Evolutionary conservation across 1,140 invertebrate genomes (phyloP).

Genomic region (Pseudomyrmex sp.): DNA sequence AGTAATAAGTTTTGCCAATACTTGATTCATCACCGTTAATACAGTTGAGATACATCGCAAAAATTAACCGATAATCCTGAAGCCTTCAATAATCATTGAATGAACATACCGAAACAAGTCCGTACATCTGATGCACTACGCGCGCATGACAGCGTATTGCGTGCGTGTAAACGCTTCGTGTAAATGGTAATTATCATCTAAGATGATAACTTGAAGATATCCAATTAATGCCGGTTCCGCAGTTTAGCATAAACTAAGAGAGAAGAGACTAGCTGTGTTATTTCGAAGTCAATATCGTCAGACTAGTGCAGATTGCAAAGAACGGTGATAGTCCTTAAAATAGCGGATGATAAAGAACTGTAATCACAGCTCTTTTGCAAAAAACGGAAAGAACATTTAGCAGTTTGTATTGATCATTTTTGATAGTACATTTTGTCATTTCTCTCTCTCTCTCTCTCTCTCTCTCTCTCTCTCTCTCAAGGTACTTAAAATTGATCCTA

Average conservation of each 20-base stretch:
- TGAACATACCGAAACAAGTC: not conserved
- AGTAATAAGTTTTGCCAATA: slow-evolving; percentile 61
- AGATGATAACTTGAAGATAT: slow-evolving; percentile 54
- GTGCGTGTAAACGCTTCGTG: slow-evolving; percentile 40
- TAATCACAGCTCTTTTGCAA: slow-evolving; percentile 8
- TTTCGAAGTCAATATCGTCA: slow-evolving; percentile 50
- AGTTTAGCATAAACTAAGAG: slow-evolving; percentile 58
- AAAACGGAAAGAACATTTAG: not conserved
- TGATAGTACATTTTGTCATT: not conserved
- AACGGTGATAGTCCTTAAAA: slow-evolving; percentile 42
- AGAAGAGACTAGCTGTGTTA: slow-evolving; percentile 22
- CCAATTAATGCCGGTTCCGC: slow-evolving; percentile 46
- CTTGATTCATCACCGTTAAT: slow-evolving; percentile 55
- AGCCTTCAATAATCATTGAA: slow-evolving; percentile 39
- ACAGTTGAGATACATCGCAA: slow-evolving; percentile 42
- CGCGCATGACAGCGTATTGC: slow-evolving; percentile 23
- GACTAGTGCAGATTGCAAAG: slow-evolving; percentile 16
- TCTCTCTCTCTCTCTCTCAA: no score
- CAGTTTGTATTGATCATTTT: no score
- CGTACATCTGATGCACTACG: not conserved
- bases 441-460: no score
- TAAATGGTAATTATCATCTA: slow-evolving; percentile 52
- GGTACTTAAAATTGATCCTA: no score
- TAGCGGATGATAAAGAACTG: slow-evolving; percentile 13
- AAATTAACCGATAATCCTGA: slow-evolving; percentile 56